A percentile compares a stretch with the other conserved stretches of the same genome.
These are phyloP conservation scores for Babyrousa celebensis DNA, from an alignment of 2,797 vertebrate species.

Conservation along the genomic window DNA sequence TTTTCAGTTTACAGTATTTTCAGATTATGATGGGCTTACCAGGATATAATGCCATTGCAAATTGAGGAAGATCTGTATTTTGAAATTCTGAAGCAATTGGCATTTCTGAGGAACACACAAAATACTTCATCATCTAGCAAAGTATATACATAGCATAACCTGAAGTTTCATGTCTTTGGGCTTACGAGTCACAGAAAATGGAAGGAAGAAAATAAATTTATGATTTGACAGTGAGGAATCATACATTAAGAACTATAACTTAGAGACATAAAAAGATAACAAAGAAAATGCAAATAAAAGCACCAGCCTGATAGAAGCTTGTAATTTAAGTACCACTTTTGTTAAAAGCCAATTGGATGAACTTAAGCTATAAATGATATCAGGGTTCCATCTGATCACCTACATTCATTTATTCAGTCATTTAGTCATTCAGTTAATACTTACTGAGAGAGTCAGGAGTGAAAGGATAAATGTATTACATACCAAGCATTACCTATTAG, in stretches of 20 bases:
- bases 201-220: conserved; percentile 22
- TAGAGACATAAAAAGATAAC: neutral
- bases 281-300: neutral
- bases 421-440: neutral
- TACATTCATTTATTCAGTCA: neutral
- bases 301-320: neutral
- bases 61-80: neutral
- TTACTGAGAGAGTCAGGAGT: neutral
- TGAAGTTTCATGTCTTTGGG: neutral
- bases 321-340: neutral
- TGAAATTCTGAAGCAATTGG: conserved; percentile 37
- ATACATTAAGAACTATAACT: conserved; percentile 38
- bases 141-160: neutral
- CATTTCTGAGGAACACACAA: neutral
- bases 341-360: neutral
- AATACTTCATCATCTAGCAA: neutral
- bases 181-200: conserved; percentile 27
- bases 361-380: neutral
- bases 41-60: neutral
- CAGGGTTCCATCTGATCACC: neutral
- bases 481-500: neutral
- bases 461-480: neutral
- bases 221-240: neutral
- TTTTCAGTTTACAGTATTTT: neutral
- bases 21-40: neutral